Base-by-base conservation (phyloP, 2,797 vertebrate genomes). In the Chaunax sp. region DNA sequence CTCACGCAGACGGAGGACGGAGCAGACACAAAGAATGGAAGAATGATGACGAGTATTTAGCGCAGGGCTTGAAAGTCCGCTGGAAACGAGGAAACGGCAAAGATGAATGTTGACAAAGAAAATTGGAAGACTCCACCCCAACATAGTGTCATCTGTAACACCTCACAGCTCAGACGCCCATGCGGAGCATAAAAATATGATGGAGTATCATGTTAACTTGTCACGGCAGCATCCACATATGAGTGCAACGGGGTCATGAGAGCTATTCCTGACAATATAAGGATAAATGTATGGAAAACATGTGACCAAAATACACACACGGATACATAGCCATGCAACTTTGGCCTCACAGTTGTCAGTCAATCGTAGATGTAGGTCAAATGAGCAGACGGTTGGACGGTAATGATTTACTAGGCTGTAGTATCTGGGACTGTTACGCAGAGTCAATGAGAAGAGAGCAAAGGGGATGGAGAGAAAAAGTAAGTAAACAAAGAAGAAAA, bases 331-430 rank as follows among this genome's bases (percentile, higher is more conserved):
- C 30, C 57, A 22, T 60, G 33, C 25, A 41, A 58, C 22, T 75
- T 20, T 22, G 28, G 65, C 49, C 63, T 44, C 19, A 66, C 77
- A 70, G 74, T 72, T 81, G 84, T 75, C 83, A 77, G 63, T 88
- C 75, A 76, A 45, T 69, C 66, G 67, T 6, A 78, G 72, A 86
- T 81, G 58, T 80, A 75, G 84, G 87, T 85, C 81, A 86, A 77
- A 82, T n/a, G 45, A 75, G 62, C 73, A 75, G 69, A 75, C 20
- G 15, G 43, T 57, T 23, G 57, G 59, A 66, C 54, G 9, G 45
- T 70, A 50, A 75, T 33, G 80, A 45, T 37, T 57, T 49, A 81
- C 74, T 82, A 53, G 54, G 55, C 64, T 57, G 64, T 3, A 66
- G 51, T 65, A 54, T 75, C 37, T 52, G 51, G 50, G 64, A 52